Evolutionary conservation across 2,113 vertebrate genomes (phyloP), one percentile per base, ranked within the genome.

Genomic region (Xenus cinereus): DNA sequence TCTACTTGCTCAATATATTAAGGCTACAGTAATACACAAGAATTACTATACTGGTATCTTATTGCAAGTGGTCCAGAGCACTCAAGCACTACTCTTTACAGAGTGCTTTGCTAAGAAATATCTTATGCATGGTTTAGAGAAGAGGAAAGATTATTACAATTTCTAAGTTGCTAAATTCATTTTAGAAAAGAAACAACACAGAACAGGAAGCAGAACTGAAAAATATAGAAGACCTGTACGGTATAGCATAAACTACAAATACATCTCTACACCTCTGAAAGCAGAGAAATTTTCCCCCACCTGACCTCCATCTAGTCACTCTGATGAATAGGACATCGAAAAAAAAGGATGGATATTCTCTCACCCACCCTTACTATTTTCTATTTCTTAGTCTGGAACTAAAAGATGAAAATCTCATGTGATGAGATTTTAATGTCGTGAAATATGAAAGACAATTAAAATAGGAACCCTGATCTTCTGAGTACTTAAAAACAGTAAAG

Each of bases 1-100:
- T 54, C 46, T 73, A 93, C 79, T 84, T 83, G 51, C 63, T 89
- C 54, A 68, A 94, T 87, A 84, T 74, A 89, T 88, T 95, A 90
- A 93, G 68, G 60, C 57, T 93, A 63, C 56, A 78, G 35, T 59
- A 95, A 91, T 41, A 74, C 2, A 6, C 26, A 90, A 45, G 63
- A 95, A 88, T 88, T 89, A 72, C 64, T 71, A 51, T 16, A 71
- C 76, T 87, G 76, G 91, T 92, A 76, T 86, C 56, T 90, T 89
- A 87, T 90, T 81, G 77, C 53, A 76, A 94, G 48, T 56, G 53
- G 39, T 37, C 68, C 33, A 62, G 45, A 81, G 71, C 30, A 64
- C 24, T 10, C 20, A 67, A 54, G 48, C 48, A 59, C 12, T 59
- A 32, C 48, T 79, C 75, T 30, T 67, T 56, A 89, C 26, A 12